Evolutionary conservation across 2,888 invertebrate genomes (phyloP), one percentile per base, ranked within the genome.

Genomic region (Drosophila cognata): DNA sequence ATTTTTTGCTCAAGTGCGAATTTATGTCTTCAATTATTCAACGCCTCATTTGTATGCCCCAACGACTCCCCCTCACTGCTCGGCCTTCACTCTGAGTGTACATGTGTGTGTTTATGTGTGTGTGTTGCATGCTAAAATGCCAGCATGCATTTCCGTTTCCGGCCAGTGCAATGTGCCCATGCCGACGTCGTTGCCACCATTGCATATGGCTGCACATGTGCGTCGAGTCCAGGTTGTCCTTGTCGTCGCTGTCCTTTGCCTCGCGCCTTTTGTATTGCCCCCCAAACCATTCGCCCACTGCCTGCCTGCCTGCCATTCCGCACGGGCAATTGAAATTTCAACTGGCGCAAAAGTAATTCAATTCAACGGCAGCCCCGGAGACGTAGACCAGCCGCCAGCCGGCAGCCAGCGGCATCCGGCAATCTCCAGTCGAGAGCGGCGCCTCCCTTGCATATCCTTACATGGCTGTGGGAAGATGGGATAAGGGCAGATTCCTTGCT

Each of bases 21-120:
- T 86, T 86, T 89, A 86, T 89, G 82, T 89, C 89, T 89, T 90
- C 88, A 90, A 90, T 90, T 90, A 90, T 90, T 90, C 88, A 90
- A 89, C 84, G 88, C 88, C 88, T 91, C 91, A 91, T 90, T 90
- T 91, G 86, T 83, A 75, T 81, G 79, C 73, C 66, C 60, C 71
- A 60, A 50, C 70, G 59, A 46, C 50, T 50, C 28, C 31, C 51
- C 31, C 41, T 53, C 48, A 41, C 25, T 38, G 38, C 29, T 16
- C 38, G n/a, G 56, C 56, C 18, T 50, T 28, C 50, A 18, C 5
- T 50, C 13, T 13, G 56, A 28, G 4, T n/a, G 38, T n/a, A 13
- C 29, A 29, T 21, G 21, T 46, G 43, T 63, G 52, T 62, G 41
- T 21, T 21, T 21, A 21, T 64, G 66, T 59, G 65, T 60, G 71